Conservation (phyloP, 2,797 vertebrate species). For the Acrossocheilus fasciatus region DNA sequence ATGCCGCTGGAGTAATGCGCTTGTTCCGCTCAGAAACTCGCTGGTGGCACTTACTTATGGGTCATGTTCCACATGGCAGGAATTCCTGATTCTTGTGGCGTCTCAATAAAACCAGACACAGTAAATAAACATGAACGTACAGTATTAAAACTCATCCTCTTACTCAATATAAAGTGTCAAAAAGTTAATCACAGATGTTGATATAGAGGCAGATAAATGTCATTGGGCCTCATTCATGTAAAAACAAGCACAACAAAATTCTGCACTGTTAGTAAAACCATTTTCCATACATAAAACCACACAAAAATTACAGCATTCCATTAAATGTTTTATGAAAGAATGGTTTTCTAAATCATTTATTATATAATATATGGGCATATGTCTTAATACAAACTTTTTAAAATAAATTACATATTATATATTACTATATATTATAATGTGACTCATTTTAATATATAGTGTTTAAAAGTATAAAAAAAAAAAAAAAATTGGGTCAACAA, state of each 20-base stretch:
- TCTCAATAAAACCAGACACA: constrained; percentile 67
- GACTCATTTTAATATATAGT: not conserved
- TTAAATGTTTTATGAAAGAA: not conserved
- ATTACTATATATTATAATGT: too few species aligned
- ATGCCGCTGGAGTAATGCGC: constrained; percentile 26
- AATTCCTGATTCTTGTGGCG: constrained; percentile 71
- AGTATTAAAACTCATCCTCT: constrained; percentile 1
- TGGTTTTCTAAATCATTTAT: not conserved
- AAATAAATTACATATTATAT: too few species aligned
- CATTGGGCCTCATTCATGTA: not conserved
- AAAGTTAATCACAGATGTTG: not conserved
- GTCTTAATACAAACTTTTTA: too few species aligned
- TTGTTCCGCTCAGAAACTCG: constrained; percentile 58
- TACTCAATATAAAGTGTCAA: not conserved
- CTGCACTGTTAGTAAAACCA: not conserved
- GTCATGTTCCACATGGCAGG: constrained; percentile 68
- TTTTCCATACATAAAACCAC: not conserved
- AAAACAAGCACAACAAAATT: not conserved
- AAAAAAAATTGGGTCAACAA: not conserved
- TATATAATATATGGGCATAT: not conserved
- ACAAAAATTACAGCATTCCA: not conserved
- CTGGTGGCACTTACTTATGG: constrained; percentile 50
- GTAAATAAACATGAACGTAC: constrained; percentile 56
- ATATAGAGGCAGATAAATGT: constrained; percentile 10
- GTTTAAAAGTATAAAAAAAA: not conserved